Evolutionary conservation across 2,113 vertebrate genomes (phyloP), one percentile per base, ranked within the genome.

Genomic region (Sinocyclocheilus grahami): DNA sequence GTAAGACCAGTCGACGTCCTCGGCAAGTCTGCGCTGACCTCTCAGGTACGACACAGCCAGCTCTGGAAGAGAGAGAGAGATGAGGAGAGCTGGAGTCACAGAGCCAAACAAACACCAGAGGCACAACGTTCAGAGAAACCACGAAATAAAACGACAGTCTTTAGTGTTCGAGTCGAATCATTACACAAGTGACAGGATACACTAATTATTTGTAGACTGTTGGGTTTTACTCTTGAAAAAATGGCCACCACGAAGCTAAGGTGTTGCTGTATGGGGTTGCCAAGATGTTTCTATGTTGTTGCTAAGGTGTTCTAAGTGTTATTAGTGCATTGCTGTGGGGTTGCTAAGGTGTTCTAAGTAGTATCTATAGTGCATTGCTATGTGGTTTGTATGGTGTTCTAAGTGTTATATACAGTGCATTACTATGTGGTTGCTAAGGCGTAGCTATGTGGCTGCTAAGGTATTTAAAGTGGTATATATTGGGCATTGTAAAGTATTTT

Each of bases 1-100:
- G 88, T 95, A 95, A 4, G 94, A 94, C 94, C 94, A 95, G 86
- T 93, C 92, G 6, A 92, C 87, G 8, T 94, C 93, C 37, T 95
- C 93, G 0, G 91, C 85, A 77, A 93, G 88, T 87, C 91, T 94
- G 88, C 85, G 92, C 89, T 93, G 89, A 20, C 91, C 91, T 85
- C 90, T 90, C 69, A 89, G 84, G 86, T 91, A 71, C 9, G 89
- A 87, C 69, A 90, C 92, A 18, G 85, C 89, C 42, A 90, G 87
- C 67, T 87, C 88, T 48, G 89, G 90, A 93, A 53, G 81, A 22
- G 46, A 80, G 33, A 22, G 46, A 80, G 33, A 84, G 27, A 88
- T 24, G 37, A 67, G 39, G 22, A 84, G 51, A 86, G 62, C 46
- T 46, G 63, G 72, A 77, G 46, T 30, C 18, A 63, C 37, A 82